Percentiles rank a stretch among this genome's conserved stretches.
These are phyloP conservation scores for Thecocarcelia acutangulata DNA, from an alignment of 2,888 invertebrate genomes.

Conservation along the genomic window DNA sequence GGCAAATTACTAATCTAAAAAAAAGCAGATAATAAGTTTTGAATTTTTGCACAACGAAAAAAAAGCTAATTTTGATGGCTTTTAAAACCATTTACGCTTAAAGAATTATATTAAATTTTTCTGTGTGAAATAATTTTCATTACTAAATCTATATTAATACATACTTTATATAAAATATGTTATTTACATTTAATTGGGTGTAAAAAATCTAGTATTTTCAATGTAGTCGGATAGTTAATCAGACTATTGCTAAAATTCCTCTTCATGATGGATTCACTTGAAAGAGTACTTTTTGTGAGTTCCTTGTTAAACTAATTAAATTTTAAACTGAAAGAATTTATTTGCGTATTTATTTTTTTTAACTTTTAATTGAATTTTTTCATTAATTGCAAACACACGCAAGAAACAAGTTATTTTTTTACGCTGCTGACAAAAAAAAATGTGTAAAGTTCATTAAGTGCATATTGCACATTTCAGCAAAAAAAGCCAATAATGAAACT, in stretches of 20 bases:
- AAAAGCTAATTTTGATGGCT: neutral
- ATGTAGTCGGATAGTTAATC: no score
- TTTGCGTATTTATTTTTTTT: neutral
- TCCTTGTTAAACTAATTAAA: neutral
- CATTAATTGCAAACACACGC: slow-evolving; percentile 21
- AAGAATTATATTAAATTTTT: neutral
- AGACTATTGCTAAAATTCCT: no score
- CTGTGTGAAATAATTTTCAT: no score
- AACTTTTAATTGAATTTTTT: slow-evolving; percentile 25
- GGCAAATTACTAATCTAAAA: neutral
- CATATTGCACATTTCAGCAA: neutral
- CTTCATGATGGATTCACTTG: no score
- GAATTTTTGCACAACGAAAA: no score
- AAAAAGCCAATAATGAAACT: no score
- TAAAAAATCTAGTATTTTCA: no score
- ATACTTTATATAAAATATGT: no score
- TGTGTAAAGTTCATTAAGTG: neutral
- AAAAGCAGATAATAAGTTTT: neutral
- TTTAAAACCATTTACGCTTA: neutral
- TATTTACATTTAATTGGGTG: no score
- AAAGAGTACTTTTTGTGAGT: neutral
- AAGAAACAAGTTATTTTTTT: neutral
- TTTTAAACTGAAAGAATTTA: neutral
- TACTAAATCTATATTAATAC: no score
- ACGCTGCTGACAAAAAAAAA: slow-evolving; percentile 2